These are phyloP conservation scores for Sebastes diaconus DNA, from an alignment of 2,797 vertebrate genomes.

Conservation along the genomic window DNA sequence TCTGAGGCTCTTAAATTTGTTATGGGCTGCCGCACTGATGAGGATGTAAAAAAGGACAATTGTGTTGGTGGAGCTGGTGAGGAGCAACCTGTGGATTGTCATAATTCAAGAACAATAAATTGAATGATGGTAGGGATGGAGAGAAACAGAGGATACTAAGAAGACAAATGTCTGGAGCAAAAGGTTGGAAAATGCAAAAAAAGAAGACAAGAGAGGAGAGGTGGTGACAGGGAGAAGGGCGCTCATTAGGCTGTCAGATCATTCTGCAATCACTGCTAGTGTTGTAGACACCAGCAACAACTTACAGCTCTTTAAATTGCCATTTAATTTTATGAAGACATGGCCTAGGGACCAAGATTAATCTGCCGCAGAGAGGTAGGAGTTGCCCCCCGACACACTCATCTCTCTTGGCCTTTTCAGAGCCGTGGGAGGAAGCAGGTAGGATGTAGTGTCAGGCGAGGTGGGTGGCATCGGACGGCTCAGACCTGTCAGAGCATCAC, in stretches of 20 bases:
- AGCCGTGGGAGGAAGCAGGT: conserved; percentile 24
- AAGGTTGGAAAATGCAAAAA: conserved; percentile 22
- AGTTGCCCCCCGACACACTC: background rate
- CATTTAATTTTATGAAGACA: conserved; percentile 40
- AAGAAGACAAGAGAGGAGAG: background rate
- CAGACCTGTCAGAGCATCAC: conserved; percentile 23
- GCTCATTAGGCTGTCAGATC: conserved; percentile 34
- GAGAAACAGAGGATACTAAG: background rate
- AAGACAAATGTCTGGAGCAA: conserved; percentile 24
- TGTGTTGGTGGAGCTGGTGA: background rate
- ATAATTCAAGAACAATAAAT: background rate
- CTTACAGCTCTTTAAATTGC: conserved; percentile 21
- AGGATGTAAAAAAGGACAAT: background rate
- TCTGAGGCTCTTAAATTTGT: background rate
- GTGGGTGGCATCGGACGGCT: conserved; percentile 7
- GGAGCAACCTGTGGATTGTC: background rate
- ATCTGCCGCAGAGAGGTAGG: conserved; percentile 21
- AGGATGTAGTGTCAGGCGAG: conserved; percentile 11
- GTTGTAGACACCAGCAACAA: conserved; percentile 17
- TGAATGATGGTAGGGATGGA: background rate
- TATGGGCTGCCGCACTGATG: background rate
- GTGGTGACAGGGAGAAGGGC: background rate
- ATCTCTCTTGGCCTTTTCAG: conserved; percentile 19
- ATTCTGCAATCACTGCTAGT: conserved; percentile 7
- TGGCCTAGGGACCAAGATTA: conserved; percentile 42